Evolutionary conservation across 2,888 invertebrate genomes (phyloP).

Genomic region (Idaea dimidiata): DNA sequence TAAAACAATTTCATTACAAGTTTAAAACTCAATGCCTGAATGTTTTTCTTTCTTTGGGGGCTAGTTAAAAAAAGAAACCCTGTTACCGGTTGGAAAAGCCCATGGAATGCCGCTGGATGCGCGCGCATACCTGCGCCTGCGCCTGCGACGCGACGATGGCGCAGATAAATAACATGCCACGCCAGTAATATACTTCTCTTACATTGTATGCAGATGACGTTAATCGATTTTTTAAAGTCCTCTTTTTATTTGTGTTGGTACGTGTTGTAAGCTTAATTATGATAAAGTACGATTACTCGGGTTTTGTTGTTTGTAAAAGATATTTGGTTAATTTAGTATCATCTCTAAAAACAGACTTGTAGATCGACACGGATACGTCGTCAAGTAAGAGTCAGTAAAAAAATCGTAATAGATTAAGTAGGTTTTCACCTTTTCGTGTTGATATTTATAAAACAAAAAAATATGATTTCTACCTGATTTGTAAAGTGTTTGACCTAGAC

Average conservation of each 20-base stretch:
- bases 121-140: not conserved
- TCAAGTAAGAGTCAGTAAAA: no score
- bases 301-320: not conserved
- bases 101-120: conserved; percentile 12
- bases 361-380: no score
- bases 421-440: no score
- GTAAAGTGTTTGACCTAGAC: no score
- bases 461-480: no score
- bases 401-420: no score
- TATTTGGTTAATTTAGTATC: conserved; percentile 8
- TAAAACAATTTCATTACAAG: not conserved
- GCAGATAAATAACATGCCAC: conserved; percentile 30
- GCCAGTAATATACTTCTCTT: conserved; percentile 5
- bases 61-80: not conserved
- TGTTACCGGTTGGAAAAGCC: conserved; percentile 4
- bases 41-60: not conserved
- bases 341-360: no score
- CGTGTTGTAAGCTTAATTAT: not conserved
- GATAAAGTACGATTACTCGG: not conserved
- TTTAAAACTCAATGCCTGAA: not conserved
- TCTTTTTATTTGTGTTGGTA: not conserved
- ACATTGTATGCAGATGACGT: not conserved
- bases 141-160: not conserved
- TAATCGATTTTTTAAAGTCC: not conserved
- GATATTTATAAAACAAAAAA: no score